Evolutionary conservation across 37 sponge, comb jelly and placozoan species (phyloP), one percentile per base, ranked within the genome.

Genomic region (Diacarnus erythraeanus): DNA sequence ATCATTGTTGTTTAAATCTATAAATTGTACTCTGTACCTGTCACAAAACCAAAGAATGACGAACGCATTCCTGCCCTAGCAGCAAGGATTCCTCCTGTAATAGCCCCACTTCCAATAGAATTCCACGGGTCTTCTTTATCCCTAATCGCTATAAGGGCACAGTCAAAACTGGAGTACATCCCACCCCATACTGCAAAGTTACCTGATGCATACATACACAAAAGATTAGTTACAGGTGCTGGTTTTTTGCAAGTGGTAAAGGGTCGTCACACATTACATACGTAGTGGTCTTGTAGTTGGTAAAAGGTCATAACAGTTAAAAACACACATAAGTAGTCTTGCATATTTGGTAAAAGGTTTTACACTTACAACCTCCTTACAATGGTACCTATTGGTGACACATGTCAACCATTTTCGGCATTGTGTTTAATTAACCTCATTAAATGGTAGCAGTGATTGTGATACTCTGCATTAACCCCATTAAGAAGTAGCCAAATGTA

Each of bases 71-170:
- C 88, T 27, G 27, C 67, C 80, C 96, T 77, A 2, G 92, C 85
- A 0, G 96, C 87, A 40, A 98, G 78, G 21, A 93, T 72, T 36
- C 84, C 99, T 21, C 96, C 94, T 0, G 96, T 95, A 29, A 91
- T 74, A 43, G 94, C 96, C 23, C 99, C 99, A 73, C 94, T 91
- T 17, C 65, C 75, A 27, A 98, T 95, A 23, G 96, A 86, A 43
- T 95, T 98, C 96, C 96, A 95, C 0, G 94, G 96, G 56, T 98
- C 99, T 60, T 98, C 99, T 71, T 95, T 98, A 47, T 83, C 77
- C 35, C 96, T 56, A 5, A 98, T 35, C 42, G 83, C 77, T 35
- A 95, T 93, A 44, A 98, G 83, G 25, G 83, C 68, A 74, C 96
- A 98, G 63, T 98, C 99, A 73, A 87, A 91, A 2, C 92, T 82